These are phyloP conservation scores for Cyanocitta stelleri DNA, from an alignment of 2,113 vertebrate species.

Conservation along the genomic window DNA sequence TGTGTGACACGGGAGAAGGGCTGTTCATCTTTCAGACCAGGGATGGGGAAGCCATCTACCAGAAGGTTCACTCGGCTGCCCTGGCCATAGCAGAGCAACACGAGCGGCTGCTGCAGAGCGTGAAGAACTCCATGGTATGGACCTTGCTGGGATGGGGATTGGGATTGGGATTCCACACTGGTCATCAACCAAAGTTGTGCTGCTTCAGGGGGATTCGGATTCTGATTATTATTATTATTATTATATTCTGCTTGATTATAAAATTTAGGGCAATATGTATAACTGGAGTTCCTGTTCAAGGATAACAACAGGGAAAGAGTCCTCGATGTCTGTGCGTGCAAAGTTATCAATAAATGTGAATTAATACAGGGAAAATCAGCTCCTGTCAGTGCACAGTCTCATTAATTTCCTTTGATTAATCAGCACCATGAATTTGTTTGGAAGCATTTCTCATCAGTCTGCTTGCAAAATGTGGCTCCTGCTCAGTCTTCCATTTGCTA, in stretches of 20 bases:
- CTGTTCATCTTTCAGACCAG: constrained; percentile 84
- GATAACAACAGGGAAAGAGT: neutral
- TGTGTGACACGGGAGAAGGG: constrained; percentile 86
- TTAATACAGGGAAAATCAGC: neutral
- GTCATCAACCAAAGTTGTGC: neutral
- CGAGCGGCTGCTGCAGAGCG: constrained; percentile 68
- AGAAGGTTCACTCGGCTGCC: constrained; percentile 79
- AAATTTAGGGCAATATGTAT: neutral
- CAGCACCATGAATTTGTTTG: constrained; percentile 2
- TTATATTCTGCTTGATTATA: neutral
- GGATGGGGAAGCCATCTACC: constrained; percentile 83
- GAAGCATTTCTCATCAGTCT: constrained; percentile 32
- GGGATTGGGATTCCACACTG: neutral
- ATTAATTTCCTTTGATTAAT: constrained; percentile 51
- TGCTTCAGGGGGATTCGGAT: neutral
- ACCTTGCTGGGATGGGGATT: neutral
- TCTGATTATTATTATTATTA: neutral
- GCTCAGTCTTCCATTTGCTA: constrained; percentile 1
- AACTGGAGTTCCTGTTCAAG: neutral
- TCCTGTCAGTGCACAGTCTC: neutral
- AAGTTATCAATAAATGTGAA: neutral
- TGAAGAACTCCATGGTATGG: constrained; percentile 73
- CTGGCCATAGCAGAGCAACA: constrained; percentile 81
- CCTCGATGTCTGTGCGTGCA: neutral
- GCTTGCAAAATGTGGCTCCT: constrained; percentile 10